A percentile compares a stretch with the other conserved stretches of the same genome.
phyloP scores from a whole-genome alignment of 2,797 vertebrate genomes.

The Phataginus tricuspis region DNA sequence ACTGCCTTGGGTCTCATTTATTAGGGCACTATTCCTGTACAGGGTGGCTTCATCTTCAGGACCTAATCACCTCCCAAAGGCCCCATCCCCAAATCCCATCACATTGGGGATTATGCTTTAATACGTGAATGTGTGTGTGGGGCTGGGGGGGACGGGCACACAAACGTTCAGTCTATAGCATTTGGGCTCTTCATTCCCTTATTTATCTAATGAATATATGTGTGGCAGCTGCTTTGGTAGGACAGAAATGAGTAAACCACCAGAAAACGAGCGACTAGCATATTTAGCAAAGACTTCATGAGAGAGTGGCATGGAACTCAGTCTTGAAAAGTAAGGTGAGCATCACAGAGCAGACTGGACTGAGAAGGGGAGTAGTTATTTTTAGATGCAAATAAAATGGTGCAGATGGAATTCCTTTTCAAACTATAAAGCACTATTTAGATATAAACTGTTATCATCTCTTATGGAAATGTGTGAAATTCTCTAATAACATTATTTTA shows the following conservation, averaged over 20 bases:
- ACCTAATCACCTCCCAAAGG: not conserved
- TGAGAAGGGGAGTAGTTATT: not conserved
- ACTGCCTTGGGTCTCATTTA: not conserved
- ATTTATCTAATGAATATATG: not conserved
- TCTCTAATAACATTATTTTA: not conserved
- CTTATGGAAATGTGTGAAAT: not conserved
- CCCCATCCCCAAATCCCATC: not conserved
- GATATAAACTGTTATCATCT: not conserved
- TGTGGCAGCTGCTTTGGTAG: not conserved
- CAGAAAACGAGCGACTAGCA: not conserved
- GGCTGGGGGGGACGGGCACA: not conserved
- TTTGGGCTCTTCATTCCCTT: not conserved
- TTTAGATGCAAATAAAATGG: not conserved
- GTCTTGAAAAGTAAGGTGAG: not conserved
- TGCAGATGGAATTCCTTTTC: not conserved
- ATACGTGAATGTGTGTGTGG: not conserved
- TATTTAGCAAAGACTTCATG: not conserved
- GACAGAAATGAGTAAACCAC: not conserved
- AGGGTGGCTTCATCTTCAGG: not conserved
- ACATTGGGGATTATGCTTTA: not conserved
- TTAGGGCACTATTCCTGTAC: not conserved
- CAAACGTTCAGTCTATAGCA: not conserved
- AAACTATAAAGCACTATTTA: not conserved
- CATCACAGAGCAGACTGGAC: not conserved
- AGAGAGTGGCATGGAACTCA: not conserved